Conservation (phyloP, 2,888 invertebrate species). For the Mythimna albipuncta region DNA sequence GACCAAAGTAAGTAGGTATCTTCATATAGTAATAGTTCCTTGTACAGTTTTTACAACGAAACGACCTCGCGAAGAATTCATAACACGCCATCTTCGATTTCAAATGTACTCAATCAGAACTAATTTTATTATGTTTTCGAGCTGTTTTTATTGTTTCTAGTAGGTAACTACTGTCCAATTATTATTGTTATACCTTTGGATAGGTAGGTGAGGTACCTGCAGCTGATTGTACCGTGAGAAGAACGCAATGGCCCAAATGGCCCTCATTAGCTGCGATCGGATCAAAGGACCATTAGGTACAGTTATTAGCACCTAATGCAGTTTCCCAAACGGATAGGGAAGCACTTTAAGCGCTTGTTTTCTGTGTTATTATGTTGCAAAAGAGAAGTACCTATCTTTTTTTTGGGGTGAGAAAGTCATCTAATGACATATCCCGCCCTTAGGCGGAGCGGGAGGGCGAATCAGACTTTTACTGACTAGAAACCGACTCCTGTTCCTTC, state of each 20-base stretch:
- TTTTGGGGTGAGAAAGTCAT: too few species aligned
- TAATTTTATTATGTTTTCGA: slow-evolving; percentile 52
- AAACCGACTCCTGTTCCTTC: too few species aligned
- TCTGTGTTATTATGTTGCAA: too few species aligned
- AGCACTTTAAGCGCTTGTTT: too few species aligned
- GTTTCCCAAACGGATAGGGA: slow-evolving; percentile 2
- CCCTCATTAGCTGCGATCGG: background rate
- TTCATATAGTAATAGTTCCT: background rate
- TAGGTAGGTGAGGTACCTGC: background rate
- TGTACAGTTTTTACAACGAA: background rate
- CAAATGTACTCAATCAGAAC: slow-evolving; percentile 56
- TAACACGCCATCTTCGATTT: slow-evolving; percentile 22
- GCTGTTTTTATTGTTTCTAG: slow-evolving; percentile 30
- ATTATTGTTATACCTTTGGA: slow-evolving; percentile 20
- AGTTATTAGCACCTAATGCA: slow-evolving; percentile 3
- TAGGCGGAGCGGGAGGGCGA: too few species aligned
- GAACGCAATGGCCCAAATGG: background rate
- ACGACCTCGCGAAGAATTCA: slow-evolving; percentile 31
- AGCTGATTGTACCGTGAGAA: slow-evolving; percentile 30
- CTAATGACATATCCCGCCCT: too few species aligned
- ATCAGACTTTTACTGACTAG: too few species aligned
- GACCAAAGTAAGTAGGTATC: background rate
- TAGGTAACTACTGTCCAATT: background rate
- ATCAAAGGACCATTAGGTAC: background rate
- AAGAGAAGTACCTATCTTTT: too few species aligned